Evolutionary conservation across 2,113 vertebrate species (phyloP), one percentile per base, ranked within the genome.

Genomic region (Thomomys bottae): DNA sequence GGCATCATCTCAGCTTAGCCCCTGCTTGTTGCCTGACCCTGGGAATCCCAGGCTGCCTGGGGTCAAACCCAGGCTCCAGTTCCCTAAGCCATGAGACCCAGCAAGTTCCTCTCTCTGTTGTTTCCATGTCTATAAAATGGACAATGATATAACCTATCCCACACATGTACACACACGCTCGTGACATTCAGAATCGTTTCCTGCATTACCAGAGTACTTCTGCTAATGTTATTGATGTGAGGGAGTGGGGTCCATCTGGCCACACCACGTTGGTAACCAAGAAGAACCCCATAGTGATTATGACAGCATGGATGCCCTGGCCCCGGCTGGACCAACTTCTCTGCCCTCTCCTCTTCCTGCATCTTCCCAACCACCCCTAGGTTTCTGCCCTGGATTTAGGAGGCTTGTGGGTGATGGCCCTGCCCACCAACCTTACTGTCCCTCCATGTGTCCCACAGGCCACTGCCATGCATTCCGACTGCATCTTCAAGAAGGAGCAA

Each of bases 401-500:
- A 42, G 42, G n/a, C 75, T 79, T 3, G 0, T 24, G 1, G 4
- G 0, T 34, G 40, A 66, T 1, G 24, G 20, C 75, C 12, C 4
- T 54, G 17, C 49, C 49, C 49, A 14, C 23, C 8, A 5, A 8
- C 54, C 38, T 38, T 11, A 8, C 57, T 4, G 0, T 2, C 11
- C 30, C 9, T 32, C 64, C 14, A 0, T 40, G 11, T 95, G 66
- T 10, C 1, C 28, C 88, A 11, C 90, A 98, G 98, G 96, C 91
- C 24, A 14, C 94, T 3, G 24, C 97, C 40, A 98, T 97, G 36
- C 98, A 98, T 81, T 97, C 98, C 0, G 97, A 98, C 94, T 98
- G 98, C 93, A 97, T 98, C 81, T 97, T 98, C 82, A 98, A 97
- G 96, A 98, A 98, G 92, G 98, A 98, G 70, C 97, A 98, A 68